Conservation (phyloP, 2,113 vertebrate genomes). For the Naja naja region DNA sequence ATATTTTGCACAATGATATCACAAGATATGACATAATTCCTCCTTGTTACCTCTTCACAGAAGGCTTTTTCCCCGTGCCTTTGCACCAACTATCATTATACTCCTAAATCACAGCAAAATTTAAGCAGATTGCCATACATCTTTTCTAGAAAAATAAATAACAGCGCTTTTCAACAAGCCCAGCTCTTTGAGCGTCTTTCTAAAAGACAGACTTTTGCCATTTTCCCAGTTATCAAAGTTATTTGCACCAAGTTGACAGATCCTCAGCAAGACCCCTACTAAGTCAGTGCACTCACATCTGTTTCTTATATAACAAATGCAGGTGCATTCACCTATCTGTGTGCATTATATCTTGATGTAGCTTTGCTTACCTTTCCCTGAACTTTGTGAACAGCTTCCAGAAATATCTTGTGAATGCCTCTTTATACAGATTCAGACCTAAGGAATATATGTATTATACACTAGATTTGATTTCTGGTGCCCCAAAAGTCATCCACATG, state of each 20-base stretch:
- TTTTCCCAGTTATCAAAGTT: slow-evolving; percentile 32
- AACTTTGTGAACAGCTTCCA: slow-evolving; percentile 27
- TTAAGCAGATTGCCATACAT: not conserved
- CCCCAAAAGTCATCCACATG: not conserved
- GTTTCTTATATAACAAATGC: slow-evolving; percentile 22
- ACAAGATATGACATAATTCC: not conserved
- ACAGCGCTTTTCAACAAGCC: slow-evolving; percentile 5
- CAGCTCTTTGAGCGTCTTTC: slow-evolving; percentile 6
- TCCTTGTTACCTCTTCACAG: not conserved
- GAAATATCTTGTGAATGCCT: slow-evolving; percentile 5
- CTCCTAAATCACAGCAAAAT: not conserved
- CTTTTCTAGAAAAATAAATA: slow-evolving; percentile 21
- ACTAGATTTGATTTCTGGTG: not conserved
- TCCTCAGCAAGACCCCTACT: slow-evolving; percentile 6
- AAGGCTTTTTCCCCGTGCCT: not conserved
- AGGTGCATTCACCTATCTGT: slow-evolving; percentile 17
- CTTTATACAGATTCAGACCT: slow-evolving; percentile 1
- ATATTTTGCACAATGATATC: not conserved
- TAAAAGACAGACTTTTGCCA: slow-evolving; percentile 27
- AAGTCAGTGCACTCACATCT: slow-evolving; percentile 15
- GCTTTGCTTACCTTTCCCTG: slow-evolving; percentile 26
- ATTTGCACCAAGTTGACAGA: slow-evolving; percentile 22
- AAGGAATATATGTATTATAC: not conserved
- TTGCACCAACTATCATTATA: not conserved
- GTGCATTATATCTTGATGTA: slow-evolving; percentile 17